Percentiles rank a stretch among this genome's conserved stretches.
Conservation (phyloP, 2,797 vertebrate genomes). For the Schizothorax lantsangensis region DNA sequence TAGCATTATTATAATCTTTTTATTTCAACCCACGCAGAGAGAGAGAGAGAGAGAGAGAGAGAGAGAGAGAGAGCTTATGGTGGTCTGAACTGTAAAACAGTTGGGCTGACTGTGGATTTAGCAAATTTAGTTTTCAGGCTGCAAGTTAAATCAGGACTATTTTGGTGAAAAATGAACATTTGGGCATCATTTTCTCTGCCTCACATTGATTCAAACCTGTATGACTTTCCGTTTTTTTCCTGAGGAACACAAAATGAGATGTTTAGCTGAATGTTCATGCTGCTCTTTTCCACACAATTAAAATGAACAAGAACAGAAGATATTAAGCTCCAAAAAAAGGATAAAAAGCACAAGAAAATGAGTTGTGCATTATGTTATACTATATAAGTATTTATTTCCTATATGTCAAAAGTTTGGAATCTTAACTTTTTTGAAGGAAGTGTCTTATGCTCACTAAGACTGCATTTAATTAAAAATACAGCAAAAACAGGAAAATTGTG, state of each 20-base stretch:
- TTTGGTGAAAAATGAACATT: not conserved
- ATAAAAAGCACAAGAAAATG: not conserved
- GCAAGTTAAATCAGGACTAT: constrained; percentile 15
- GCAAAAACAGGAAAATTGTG: not conserved
- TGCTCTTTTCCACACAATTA: not conserved
- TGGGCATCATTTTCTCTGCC: not conserved
- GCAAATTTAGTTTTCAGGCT: constrained; percentile 10
- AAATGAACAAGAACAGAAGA: not conserved
- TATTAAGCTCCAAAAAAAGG: too few relatives aligned
- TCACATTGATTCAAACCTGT: not conserved
- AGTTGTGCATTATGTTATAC: not conserved
- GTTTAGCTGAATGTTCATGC: not conserved
- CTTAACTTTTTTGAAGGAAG: not conserved
- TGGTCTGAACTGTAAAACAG: constrained; percentile 13
- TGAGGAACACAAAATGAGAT: not conserved
- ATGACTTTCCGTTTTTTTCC: not conserved
- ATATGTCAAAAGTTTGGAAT: not conserved
- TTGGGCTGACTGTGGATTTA: constrained; percentile 8
- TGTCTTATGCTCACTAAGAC: not conserved
- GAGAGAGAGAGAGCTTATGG: not conserved
- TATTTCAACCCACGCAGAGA: constrained; percentile 39
- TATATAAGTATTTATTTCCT: not conserved
- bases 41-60: not conserved
- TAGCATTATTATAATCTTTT: constrained; percentile 34
- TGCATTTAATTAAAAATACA: not conserved